Conservation (phyloP, 2,113 vertebrate genomes). For the Xyliphius kryptos region DNA sequence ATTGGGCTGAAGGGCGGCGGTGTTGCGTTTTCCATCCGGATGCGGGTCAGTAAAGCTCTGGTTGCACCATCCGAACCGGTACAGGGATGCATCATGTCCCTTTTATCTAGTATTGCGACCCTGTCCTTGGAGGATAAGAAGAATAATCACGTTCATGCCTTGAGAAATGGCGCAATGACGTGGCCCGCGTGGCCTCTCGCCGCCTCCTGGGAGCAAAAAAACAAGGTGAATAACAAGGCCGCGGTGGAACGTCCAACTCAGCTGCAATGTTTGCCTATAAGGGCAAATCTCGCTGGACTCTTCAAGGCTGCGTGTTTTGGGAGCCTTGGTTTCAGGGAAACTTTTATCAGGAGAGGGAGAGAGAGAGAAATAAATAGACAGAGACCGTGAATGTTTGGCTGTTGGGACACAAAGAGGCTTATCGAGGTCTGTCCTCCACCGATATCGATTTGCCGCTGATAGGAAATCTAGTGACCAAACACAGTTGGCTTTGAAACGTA, state of each 20-base stretch:
- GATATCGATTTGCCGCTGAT: conserved; percentile 26
- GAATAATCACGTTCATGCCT: conserved; percentile 33
- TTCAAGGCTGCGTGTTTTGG: conserved; percentile 81
- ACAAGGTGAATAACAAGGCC: conserved; percentile 14
- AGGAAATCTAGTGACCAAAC: conserved; percentile 23
- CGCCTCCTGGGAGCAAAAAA: conserved; percentile 38
- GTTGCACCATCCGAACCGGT: background rate
- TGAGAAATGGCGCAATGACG: conserved; percentile 39
- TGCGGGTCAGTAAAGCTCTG: background rate
- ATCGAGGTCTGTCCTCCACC: conserved; percentile 21
- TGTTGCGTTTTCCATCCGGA: too few relatives aligned
- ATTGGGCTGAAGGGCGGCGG: too few relatives aligned
- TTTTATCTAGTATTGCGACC: conserved; percentile 18
- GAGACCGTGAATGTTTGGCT: conserved; percentile 69
- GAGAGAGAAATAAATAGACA: conserved; percentile 65
- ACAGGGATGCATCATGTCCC: conserved; percentile 9
- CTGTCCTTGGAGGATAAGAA: conserved; percentile 31
- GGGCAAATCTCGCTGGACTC: conserved; percentile 42
- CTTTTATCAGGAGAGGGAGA: conserved; percentile 70
- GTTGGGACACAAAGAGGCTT: conserved; percentile 61
- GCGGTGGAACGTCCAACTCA: conserved; percentile 3
- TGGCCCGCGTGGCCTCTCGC: conserved; percentile 20
- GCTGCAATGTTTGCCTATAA: conserved; percentile 14
- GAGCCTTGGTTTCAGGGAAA: conserved; percentile 82
- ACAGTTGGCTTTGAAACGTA: conserved; percentile 12